phyloP scores from a whole-genome alignment of 2,888 invertebrate species.

The Drosophila acutilabella region DNA sequence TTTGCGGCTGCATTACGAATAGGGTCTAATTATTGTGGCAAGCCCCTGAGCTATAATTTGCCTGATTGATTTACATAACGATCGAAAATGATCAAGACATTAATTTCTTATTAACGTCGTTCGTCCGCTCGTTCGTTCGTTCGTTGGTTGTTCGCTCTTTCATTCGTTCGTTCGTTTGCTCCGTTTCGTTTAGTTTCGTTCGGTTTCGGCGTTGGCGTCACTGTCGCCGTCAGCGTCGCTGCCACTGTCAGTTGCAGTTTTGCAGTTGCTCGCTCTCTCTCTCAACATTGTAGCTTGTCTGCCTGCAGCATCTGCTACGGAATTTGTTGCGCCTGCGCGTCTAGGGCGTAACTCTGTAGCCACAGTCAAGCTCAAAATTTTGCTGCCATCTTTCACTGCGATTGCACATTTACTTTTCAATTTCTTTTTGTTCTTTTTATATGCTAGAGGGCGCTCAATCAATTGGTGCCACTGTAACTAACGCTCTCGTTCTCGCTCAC shows the following conservation, averaged over 20 bases:
- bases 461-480: no score
- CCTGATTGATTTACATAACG: slow-evolving; percentile 86
- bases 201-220: slow-evolving; percentile 36
- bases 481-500: no score
- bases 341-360: slow-evolving; percentile 68
- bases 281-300: slow-evolving; percentile 54
- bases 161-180: slow-evolving; percentile 19
- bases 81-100: slow-evolving; percentile 85
- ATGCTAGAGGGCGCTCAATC: no score
- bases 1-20: slow-evolving; percentile 82
- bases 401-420: slow-evolving; percentile 48
- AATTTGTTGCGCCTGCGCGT: slow-evolving; percentile 51
- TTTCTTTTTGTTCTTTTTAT: slow-evolving; percentile 25
- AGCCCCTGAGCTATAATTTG: slow-evolving; percentile 85
- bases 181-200: slow-evolving; percentile 12
- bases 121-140: slow-evolving; percentile 49
- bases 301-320: slow-evolving; percentile 19
- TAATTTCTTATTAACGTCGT: slow-evolving; percentile 85
- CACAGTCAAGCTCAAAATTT: slow-evolving; percentile 5
- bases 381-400: slow-evolving; percentile 35
- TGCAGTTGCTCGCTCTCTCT: slow-evolving; percentile 23
- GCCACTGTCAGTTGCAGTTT: slow-evolving; percentile 31
- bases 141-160: slow-evolving; percentile 14
- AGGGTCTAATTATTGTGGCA: slow-evolving; percentile 84
- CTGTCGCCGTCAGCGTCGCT: slow-evolving; percentile 44